These are phyloP conservation scores for Myotis vivesi DNA, from an alignment of 2,797 vertebrate genomes.

Conservation along the genomic window DNA sequence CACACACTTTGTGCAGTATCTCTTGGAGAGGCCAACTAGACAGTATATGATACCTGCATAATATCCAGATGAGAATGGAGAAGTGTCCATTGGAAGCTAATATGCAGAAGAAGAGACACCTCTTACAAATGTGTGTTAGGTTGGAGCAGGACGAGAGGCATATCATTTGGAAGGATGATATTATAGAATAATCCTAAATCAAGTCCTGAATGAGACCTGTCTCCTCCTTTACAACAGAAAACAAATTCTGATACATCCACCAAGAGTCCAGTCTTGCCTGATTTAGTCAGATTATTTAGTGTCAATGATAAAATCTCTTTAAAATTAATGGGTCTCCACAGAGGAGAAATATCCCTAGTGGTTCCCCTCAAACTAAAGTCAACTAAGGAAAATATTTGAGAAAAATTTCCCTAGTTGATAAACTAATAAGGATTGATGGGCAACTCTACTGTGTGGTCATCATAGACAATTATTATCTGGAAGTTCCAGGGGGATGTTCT, in stretches of 20 bases:
- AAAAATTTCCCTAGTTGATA: background rate
- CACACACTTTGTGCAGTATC: background rate
- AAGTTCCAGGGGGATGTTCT: background rate
- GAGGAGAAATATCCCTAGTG: slow-evolving; percentile 10
- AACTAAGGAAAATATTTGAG: slow-evolving; percentile 5
- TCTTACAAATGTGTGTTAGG: background rate
- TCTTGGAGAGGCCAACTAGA: background rate
- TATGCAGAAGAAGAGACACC: background rate
- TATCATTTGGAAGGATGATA: background rate
- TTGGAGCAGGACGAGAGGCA: background rate
- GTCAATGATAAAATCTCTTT: slow-evolving; percentile 13
- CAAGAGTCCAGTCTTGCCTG: background rate
- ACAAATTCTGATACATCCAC: background rate
- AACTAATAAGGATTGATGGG: background rate
- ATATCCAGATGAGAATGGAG: background rate
- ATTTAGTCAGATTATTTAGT: background rate
- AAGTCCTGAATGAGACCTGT: background rate
- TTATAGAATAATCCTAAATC: background rate
- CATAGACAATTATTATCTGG: background rate
- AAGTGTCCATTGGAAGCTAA: background rate
- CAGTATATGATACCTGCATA: background rate
- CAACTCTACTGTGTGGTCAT: background rate
- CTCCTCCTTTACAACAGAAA: background rate
- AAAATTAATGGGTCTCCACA: slow-evolving; percentile 49
- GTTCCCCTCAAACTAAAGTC: background rate